Percentiles rank a stretch among this genome's conserved stretches.
These are phyloP conservation scores for Eupithecia insigniata DNA, from an alignment of 2,888 invertebrate species.

Conservation along the genomic window DNA sequence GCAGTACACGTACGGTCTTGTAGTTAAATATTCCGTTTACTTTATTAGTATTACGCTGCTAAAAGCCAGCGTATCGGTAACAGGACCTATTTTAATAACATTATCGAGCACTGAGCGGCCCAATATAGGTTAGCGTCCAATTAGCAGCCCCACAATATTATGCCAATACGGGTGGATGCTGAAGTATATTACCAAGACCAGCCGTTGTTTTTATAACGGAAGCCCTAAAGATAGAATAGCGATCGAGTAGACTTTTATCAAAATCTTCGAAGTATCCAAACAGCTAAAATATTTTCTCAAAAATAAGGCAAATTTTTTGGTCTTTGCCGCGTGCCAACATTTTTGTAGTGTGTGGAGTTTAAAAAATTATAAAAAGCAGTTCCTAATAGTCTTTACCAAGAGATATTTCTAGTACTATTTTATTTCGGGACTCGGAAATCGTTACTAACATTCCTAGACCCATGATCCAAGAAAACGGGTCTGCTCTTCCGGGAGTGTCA, in stretches of 20 bases:
- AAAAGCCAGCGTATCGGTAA: constrained; percentile 25
- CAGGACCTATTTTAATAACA: constrained; percentile 25
- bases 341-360: neutral
- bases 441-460: neutral
- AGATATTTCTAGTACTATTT: neutral
- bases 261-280: neutral
- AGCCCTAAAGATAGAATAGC: neutral
- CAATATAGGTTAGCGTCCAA: constrained; percentile 14
- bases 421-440: neutral
- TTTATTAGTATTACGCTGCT: constrained; percentile 21
- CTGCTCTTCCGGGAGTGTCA: no score
- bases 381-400: neutral
- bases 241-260: neutral
- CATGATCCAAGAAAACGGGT: no score
- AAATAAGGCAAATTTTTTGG: neutral
- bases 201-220: neutral
- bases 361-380: neutral
- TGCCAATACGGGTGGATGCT: neutral
- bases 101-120: constrained; percentile 24
- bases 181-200: neutral
- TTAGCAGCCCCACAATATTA: constrained; percentile 3
- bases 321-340: neutral
- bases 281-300: neutral
- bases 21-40: neutral
- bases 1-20: neutral